Evolutionary conservation across 1,140 invertebrate genomes (phyloP).

Genomic region (Onthophagus taurus): DNA sequence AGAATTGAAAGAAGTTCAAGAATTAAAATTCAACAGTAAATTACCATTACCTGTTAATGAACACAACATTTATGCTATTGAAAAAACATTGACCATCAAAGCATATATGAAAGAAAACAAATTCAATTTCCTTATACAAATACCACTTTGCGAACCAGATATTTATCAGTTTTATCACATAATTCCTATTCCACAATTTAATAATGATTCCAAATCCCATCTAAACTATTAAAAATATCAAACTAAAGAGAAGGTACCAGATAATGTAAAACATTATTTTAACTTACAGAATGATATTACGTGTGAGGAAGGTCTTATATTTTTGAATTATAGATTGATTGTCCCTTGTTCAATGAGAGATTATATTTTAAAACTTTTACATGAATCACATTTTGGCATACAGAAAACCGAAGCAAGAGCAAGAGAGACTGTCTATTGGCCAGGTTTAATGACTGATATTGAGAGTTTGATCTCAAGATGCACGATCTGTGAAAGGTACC

Average conservation of each 20-base stretch:
- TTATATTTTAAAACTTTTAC: conserved; percentile 29
- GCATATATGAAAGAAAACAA: too few species aligned
- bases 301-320: conserved; percentile 25
- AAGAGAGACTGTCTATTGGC: conserved; percentile 21
- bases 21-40: too few species aligned
- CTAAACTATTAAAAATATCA: too few species aligned
- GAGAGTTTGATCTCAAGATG: conserved; percentile 6
- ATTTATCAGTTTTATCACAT: too few species aligned
- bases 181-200: too few species aligned
- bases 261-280: conserved; percentile 13
- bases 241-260: too few species aligned
- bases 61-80: conserved; percentile 12
- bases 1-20: too few species aligned
- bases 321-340: conserved; percentile 27
- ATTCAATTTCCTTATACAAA: too few species aligned
- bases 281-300: conserved; percentile 22
- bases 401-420: conserved; percentile 19
- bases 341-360: conserved; percentile 25
- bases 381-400: conserved; percentile 32
- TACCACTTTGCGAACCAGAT: too few species aligned
- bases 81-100: conserved; percentile 18
- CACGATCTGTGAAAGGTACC: conserved; percentile 3
- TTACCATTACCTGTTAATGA: too few species aligned
- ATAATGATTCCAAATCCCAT: too few species aligned
- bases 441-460: conserved; percentile 9